These are phyloP conservation scores for Gymnocheta viridis DNA, from an alignment of 2,888 invertebrate species.

Conservation along the genomic window DNA sequence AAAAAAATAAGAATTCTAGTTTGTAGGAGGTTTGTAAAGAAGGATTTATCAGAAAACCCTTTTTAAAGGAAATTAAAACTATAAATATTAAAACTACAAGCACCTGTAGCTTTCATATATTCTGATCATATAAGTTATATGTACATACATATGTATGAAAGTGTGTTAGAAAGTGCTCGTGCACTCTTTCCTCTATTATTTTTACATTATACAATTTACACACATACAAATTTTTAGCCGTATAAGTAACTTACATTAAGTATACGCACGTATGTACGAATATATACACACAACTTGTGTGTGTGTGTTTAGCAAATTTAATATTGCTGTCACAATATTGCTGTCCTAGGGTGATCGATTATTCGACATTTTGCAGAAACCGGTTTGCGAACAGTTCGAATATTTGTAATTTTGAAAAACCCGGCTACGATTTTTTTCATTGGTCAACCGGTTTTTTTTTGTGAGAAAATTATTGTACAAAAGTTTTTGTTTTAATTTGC, in stretches of 20 bases:
- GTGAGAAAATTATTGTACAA: no score
- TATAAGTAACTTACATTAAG: neutral
- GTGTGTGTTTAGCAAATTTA: neutral
- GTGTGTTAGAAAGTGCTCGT: neutral
- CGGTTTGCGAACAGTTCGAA: no score
- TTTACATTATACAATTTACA: neutral
- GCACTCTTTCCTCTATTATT: neutral
- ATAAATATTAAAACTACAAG: conserved; percentile 4
- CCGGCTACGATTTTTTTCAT: no score
- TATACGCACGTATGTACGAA: neutral
- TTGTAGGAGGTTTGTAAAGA: neutral
- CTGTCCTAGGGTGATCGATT: no score
- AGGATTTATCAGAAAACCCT: neutral
- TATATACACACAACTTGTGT: neutral
- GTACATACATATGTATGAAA: neutral
- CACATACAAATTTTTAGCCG: neutral
- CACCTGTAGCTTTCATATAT: conserved; percentile 38
- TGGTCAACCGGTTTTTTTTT: no score
- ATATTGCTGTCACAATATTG: conserved; percentile 7
- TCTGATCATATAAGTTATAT: neutral
- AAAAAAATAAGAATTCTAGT: neutral
- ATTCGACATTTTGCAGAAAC: no score
- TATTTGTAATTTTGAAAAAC: no score
- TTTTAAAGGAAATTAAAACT: conserved; percentile 18
- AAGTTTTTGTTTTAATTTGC: no score